Evolutionary conservation across 2,113 vertebrate genomes (phyloP), one percentile per base, ranked within the genome.

Genomic region (Falcunculus frontatus): DNA sequence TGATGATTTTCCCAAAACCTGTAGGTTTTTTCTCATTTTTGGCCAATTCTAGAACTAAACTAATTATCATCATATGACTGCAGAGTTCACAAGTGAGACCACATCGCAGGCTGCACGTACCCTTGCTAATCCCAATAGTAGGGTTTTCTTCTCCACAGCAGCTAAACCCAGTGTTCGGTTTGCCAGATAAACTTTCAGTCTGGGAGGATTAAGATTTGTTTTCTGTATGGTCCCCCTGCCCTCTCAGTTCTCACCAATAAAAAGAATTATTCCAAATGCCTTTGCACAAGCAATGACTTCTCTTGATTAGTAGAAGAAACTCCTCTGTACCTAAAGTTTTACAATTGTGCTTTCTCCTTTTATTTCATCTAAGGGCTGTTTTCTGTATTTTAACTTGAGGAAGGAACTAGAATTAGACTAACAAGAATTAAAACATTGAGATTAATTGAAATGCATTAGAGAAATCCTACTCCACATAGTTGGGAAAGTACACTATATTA

Each of bases 61-160:
- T 77, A 52, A 41, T 55, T 64, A 59, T 27, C 21, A 35, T 49
- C 15, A 46, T 22, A 41, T 69, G 59, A 77, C 64, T 55, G 39
- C 22, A 46, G 1, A 64, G 69, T n/a, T 81, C 33, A 60, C 39
- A 84, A 73, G 15, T 15, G 22, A 84, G 39, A 30, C 30, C 10
- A 35, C 18, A 16, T 73, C 50, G 33, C 27, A 19, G 9, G 10
- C 35, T 63, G 29, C 53, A 63, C 18, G 13, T 19, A 86, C 20
- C 7, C 13, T 30, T 67, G 44, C 26, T 86, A 23, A 63, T 49
- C 35, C 39, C 39, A 80, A 21, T 2, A 75, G 42, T 2, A 16
- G 3, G 11, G 1, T 3, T 5, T 50, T 56, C 56, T 49, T 1
- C 22, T 53, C 64, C 29, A 46, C 1, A 5, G 39, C 8, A 90